Percentiles rank a stretch among this genome's conserved stretches.
phyloP scores from a whole-genome alignment of 2,888 invertebrate genomes.

The Lithosia quadra region DNA sequence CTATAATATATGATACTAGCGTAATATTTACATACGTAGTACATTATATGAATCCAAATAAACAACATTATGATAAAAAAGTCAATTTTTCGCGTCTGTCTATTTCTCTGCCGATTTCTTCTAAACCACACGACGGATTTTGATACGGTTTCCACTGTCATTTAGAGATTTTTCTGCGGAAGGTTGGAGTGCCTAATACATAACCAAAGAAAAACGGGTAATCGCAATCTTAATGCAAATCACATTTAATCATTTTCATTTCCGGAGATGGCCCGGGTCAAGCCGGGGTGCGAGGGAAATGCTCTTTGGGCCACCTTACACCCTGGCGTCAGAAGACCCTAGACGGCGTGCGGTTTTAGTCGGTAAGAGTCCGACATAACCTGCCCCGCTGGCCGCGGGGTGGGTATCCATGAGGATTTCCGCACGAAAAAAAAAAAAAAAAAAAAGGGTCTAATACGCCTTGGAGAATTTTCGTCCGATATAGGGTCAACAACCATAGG shows the following conservation, averaged over 20 bases:
- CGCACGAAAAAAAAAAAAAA: too few relatives aligned
- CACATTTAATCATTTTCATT: too few relatives aligned
- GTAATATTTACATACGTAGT: neutral
- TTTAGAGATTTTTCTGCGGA: neutral
- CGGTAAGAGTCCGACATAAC: too few relatives aligned
- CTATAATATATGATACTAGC: neutral
- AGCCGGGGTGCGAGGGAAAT: too few relatives aligned
- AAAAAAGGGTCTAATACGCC: neutral
- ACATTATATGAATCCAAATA: neutral
- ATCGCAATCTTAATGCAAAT: too few relatives aligned
- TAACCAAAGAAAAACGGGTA: too few relatives aligned
- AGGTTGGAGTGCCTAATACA: neutral
- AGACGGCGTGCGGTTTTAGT: too few relatives aligned
- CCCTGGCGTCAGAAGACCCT: too few relatives aligned
- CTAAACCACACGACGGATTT: neutral
- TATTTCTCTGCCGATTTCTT: neutral
- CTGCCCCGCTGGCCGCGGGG: too few relatives aligned
- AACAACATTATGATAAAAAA: neutral
- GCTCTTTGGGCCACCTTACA: too few relatives aligned
- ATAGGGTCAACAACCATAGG: neutral
- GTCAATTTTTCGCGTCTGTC: neutral
- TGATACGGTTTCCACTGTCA: neutral
- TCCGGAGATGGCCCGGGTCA: too few relatives aligned
- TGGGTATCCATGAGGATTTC: too few relatives aligned
- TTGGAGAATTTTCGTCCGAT: neutral